Percentiles rank a stretch among this genome's conserved stretches.
These are phyloP conservation scores for Cavia porcellus DNA, from an alignment of 2,113 vertebrate genomes.

Conservation along the genomic window DNA sequence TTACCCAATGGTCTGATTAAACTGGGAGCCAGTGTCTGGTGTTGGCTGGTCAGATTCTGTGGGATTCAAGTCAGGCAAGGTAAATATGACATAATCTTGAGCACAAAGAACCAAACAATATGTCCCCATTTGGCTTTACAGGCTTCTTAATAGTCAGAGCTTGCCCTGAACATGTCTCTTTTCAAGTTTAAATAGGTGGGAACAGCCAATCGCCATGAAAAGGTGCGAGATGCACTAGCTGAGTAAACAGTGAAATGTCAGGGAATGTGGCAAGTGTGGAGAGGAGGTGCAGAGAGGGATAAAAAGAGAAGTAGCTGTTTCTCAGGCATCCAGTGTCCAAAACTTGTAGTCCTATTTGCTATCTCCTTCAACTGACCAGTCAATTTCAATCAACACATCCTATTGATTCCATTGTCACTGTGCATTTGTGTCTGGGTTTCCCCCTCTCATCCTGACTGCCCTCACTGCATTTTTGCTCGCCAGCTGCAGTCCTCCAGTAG, in stretches of 20 bases:
- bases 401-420: not conserved
- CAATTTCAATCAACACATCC: too few relatives aligned
- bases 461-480: too few relatives aligned
- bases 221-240: not conserved
- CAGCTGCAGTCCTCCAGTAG: not conserved
- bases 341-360: not conserved
- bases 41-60: not conserved
- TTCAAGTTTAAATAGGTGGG: not conserved
- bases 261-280: fast-evolving
- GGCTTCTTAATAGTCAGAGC: not conserved
- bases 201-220: not conserved
- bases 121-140: not conserved
- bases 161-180: not conserved
- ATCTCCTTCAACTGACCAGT: not conserved
- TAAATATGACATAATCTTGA: not conserved
- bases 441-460: not conserved
- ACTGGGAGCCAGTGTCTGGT: not conserved
- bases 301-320: not conserved
- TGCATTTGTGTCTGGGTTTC: not conserved
- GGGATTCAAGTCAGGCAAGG: not conserved
- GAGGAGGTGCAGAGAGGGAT: fast-evolving
- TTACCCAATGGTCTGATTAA: not conserved
- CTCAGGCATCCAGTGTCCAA: not conserved
- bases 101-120: not conserved
- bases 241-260: not conserved